A percentile compares a stretch with the other conserved stretches of the same genome.
Evolutionary conservation across 2,797 vertebrate species (phyloP).

Genomic region (Sebastes vulpes): DNA sequence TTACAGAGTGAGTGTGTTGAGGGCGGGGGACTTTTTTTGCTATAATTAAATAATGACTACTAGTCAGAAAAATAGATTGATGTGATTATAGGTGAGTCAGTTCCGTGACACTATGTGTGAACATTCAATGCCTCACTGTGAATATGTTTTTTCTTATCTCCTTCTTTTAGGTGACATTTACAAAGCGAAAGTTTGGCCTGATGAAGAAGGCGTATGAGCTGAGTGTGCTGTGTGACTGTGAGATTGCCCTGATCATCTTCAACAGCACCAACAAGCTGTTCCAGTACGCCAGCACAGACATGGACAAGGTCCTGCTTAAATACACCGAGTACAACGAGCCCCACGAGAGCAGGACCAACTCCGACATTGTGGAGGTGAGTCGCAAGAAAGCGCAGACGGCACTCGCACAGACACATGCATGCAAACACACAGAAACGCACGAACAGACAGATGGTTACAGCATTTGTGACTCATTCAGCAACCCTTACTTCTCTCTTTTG

Average conservation of each 20-base stretch:
- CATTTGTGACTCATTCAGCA: slow-evolving; percentile 77
- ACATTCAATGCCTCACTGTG: not conserved
- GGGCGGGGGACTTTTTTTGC: not conserved
- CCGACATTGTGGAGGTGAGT: slow-evolving; percentile 96
- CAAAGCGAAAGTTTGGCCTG: slow-evolving; percentile 96
- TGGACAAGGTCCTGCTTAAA: slow-evolving; percentile 98
- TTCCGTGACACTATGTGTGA: not conserved
- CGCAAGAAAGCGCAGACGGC: slow-evolving; percentile 29
- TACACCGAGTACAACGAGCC: slow-evolving; percentile 98
- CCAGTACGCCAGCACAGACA: slow-evolving; percentile 97
- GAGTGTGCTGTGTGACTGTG: slow-evolving; percentile 97
- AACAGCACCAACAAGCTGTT: slow-evolving; percentile 98
- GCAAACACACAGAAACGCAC: slow-evolving; percentile 50
- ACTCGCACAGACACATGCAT: slow-evolving; percentile 28
- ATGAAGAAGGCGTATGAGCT: slow-evolving; percentile 99
- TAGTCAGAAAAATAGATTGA: slow-evolving; percentile 17
- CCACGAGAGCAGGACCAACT: slow-evolving; percentile 97
- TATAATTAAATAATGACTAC: slow-evolving; percentile 17
- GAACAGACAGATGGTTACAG: slow-evolving; percentile 71
- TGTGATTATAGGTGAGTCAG: not conserved
- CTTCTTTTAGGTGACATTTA: slow-evolving; percentile 92
- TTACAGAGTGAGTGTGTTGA: slow-evolving; percentile 5
- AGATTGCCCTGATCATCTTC: slow-evolving; percentile 99
- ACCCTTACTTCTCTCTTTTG: slow-evolving; percentile 77
- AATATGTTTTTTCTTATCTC: slow-evolving; percentile 5